Evolutionary conservation across 2,888 invertebrate species (phyloP), one percentile per base, ranked within the genome.

Genomic region (Parochlus steinenii): DNA sequence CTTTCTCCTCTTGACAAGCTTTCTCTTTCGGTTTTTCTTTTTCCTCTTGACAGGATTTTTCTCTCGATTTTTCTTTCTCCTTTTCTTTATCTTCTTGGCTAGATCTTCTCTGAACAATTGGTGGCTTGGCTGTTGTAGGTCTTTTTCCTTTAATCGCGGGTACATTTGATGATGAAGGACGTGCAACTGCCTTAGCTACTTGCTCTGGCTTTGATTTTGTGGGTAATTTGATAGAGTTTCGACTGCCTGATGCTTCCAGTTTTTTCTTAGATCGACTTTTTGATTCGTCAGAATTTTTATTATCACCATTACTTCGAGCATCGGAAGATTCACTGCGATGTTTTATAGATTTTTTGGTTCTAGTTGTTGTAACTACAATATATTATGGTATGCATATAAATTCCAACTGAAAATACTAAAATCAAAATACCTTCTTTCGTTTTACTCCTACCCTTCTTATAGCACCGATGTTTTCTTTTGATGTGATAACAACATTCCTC

Each of bases 271-370:
- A 67, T 46, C 65, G 18, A 8, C 48, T 42, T 4, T 53, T 44
- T 42, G 56, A n/a, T n/a, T n/a, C n/a, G n/a, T n/a, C n/a, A n/a
- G n/a, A 57, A 39, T 58, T 58, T 40, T 55, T 55, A 34, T 50
- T 53, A 39, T 56, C 57, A 1, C 55, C 50, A 42, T 56, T 58
- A 25, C 50, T 53, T 17, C 48, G 48, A 7, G 54, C 54, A 22
- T 43, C 43, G 8, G 49, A 48, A 4, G 52, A 35, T 19, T 48
- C 47, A 27, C 41, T 45, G 15, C 35, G 63, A 8, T 64, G 64
- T 46, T 65, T 64, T 47, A 64, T 64, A 46, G 64, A 64, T 48
- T 64, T 65, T 47, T 58, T 63, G n/a, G n/a, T n/a, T n/a, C n/a
- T n/a, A n/a, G n/a, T n/a, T n/a, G n/a, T n/a, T n/a, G n/a, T n/a